Percentiles rank a stretch among this genome's conserved stretches.
phyloP scores from a whole-genome alignment of 2,797 vertebrate species.

The Sitta carolinensis region DNA sequence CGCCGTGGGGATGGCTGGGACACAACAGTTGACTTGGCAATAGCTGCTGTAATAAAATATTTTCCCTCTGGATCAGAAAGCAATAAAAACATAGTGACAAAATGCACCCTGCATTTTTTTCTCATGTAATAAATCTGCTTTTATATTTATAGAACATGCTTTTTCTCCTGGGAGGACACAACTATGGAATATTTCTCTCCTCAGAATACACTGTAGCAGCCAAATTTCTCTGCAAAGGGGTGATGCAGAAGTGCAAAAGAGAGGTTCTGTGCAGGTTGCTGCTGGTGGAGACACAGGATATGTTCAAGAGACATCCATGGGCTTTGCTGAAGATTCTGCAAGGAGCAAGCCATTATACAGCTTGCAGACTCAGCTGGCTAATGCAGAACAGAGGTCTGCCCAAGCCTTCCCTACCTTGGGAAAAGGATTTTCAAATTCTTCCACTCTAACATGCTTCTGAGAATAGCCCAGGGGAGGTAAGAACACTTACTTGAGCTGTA shows the following conservation, averaged over 20 bases:
- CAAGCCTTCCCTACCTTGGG: background rate
- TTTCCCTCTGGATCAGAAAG: background rate
- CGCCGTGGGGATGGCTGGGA: background rate
- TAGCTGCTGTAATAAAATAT: background rate
- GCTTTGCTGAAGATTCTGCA: background rate
- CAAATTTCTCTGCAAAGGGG: background rate
- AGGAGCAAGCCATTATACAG: background rate
- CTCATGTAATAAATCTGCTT: constrained; percentile 23
- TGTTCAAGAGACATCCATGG: background rate
- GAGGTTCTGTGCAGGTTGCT: background rate
- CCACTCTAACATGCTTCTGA: background rate
- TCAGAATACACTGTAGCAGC: background rate
- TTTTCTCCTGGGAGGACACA: background rate
- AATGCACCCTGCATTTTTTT: constrained; percentile 10
- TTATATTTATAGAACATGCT: background rate
- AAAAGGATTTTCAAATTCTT: background rate
- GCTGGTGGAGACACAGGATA: background rate
- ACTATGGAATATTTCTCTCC: background rate
- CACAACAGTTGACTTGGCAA: background rate
- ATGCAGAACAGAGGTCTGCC: background rate
- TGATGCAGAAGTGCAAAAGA: background rate
- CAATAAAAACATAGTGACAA: constrained; percentile 24
- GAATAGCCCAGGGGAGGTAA: background rate
- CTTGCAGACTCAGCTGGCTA: background rate
- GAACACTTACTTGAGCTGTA: background rate